Evolutionary conservation across 2,113 vertebrate genomes (phyloP).

Genomic region (Chascanopsetta lugubris): DNA sequence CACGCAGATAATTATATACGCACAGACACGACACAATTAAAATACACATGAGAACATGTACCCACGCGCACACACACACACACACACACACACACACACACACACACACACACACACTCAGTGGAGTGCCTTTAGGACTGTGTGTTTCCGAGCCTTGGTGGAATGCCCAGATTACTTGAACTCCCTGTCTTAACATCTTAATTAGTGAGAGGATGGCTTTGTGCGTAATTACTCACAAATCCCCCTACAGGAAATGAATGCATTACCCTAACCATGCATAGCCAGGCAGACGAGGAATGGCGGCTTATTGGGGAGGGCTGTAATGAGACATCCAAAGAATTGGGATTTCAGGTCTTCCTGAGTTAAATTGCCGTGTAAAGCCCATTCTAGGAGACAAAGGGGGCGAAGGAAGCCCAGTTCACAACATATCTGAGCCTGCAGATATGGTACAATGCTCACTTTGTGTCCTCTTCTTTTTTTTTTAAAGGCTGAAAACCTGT

Average conservation of each 20-base stretch:
- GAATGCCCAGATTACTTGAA: constrained; percentile 66
- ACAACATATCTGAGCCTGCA: constrained; percentile 5
- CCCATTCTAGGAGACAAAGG: constrained; percentile 65
- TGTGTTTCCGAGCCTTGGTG: constrained; percentile 57
- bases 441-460: neutral
- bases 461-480: neutral
- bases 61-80: constrained; percentile 15
- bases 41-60: constrained; percentile 21
- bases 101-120: constrained; percentile 37
- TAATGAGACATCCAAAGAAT: constrained; percentile 66
- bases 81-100: constrained; percentile 7
- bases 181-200: constrained; percentile 66
- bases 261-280: constrained; percentile 48
- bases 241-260: constrained; percentile 69
- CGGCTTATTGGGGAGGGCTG: constrained; percentile 57
- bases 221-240: constrained; percentile 77
- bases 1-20: constrained; percentile 19
- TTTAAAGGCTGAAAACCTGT: neutral
- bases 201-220: constrained; percentile 71
- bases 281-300: constrained; percentile 38
- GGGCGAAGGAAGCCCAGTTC: constrained; percentile 17
- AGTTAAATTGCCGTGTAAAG: constrained; percentile 60
- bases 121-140: constrained; percentile 41
- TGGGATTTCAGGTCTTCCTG: constrained; percentile 62
- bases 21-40: constrained; percentile 32